Evolutionary conservation across 2,888 invertebrate species (phyloP).

Genomic region (Pristionchus arcanus): DNA sequence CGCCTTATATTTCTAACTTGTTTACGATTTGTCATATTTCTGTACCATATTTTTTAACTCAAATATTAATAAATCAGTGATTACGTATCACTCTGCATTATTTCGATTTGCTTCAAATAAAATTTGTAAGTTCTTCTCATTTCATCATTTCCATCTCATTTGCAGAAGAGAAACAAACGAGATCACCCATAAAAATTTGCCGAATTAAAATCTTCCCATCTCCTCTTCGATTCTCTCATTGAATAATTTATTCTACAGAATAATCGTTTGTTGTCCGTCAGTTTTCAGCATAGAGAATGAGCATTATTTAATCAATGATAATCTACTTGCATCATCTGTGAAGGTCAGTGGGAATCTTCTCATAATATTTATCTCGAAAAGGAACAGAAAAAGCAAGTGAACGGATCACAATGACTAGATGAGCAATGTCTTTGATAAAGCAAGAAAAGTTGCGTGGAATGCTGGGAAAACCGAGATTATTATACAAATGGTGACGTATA

Average conservation of each 20-base stretch:
- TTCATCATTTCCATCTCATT: too few relatives aligned
- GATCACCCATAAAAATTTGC: too few relatives aligned
- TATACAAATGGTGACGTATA: not conserved
- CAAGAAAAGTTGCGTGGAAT: not conserved
- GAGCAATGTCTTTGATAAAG: slow-evolving; percentile 39
- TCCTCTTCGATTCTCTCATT: not conserved
- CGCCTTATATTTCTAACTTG: too few relatives aligned
- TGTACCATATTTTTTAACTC: too few relatives aligned
- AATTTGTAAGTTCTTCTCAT: too few relatives aligned
- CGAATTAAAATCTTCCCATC: too few relatives aligned
- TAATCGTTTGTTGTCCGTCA: not conserved
- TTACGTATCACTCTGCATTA: too few relatives aligned
- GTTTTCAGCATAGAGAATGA: not conserved
- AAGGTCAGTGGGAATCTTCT: not conserved
- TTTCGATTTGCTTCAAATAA: too few relatives aligned
- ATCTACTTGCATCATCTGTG: not conserved
- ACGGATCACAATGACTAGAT: slow-evolving; percentile 36
- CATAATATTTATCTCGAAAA: not conserved
- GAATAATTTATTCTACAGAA: not conserved
- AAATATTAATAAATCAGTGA: too few relatives aligned
- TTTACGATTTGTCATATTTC: too few relatives aligned
- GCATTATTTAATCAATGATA: not conserved
- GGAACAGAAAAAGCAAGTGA: not conserved
- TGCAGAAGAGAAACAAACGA: too few relatives aligned
- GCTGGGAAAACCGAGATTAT: not conserved